Base-by-base conservation (phyloP, 2,113 vertebrate species). In the Baryphthengus martii region DNA sequence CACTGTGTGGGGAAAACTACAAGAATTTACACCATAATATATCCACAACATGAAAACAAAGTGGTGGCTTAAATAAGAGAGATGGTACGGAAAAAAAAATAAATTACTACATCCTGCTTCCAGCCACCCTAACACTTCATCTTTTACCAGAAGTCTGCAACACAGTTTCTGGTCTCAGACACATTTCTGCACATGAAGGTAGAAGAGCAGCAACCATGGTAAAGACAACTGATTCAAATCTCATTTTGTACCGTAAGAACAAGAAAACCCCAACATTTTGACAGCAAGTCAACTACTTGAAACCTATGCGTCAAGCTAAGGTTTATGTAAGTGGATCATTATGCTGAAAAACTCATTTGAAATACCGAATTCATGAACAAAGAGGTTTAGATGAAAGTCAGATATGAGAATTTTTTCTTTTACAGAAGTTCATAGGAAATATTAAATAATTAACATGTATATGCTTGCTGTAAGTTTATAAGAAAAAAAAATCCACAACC, bases 31-130 rank as follows among this genome's bases (percentile, higher is more conserved):
- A 93, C 73, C 88, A 17, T 20, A 65, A 86, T 28, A 78, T 15
- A 96, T 85, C 66, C 88, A 92, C 83, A 96, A 94, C 90, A 89
- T 58, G 73, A 94, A 97, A 93, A 94, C 75, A 90, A 94, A 93
- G 88, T 50, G 85, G 49, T 3, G 1, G 65, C 68, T 94, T 87
- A 93, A 93, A 58, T 52, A 92, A 94, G 92, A 92, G 90, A 92
- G 75, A 95, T 65, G 72, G 73, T 47, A 90, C 44, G 0, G 53
- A 87, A 90, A 79, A 65, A 19, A 73, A 83, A 62, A 66, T 3
- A 67, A 85, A 86, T 52, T 59, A 67, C 88, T 87, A 61, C 44
- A 77, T 92, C 73, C 80, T 84, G 58, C 68, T 90, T 90, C 83
- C 79, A 96, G 66, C 37, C 61, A 72, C 61, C 66, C 83, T 72